phyloP scores from a whole-genome alignment of 2,888 invertebrate species.

The Hanleya hanleyi region DNA sequence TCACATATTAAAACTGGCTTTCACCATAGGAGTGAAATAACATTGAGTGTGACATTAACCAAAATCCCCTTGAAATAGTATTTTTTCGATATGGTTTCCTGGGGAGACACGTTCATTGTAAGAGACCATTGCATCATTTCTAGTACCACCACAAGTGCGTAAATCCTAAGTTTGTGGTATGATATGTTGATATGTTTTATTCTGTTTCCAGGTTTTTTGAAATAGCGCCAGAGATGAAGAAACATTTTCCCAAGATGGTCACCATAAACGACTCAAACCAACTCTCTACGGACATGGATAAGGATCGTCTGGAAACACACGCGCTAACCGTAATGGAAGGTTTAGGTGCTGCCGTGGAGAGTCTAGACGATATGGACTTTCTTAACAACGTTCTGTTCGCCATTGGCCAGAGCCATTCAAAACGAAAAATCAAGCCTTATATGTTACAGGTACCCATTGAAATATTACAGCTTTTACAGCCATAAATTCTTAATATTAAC shows the following conservation, averaged over 20 bases:
- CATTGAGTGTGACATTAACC: too few species aligned
- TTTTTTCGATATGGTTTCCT: too few species aligned
- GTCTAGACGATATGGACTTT: slow-evolving; percentile 36
- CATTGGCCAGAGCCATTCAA: slow-evolving; percentile 37
- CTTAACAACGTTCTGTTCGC: slow-evolving; percentile 33
- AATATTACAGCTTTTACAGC: too few species aligned
- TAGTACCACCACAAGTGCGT: too few species aligned
- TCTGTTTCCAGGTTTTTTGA: slow-evolving; percentile 11
- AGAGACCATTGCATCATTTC: too few species aligned
- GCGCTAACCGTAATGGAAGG: slow-evolving; percentile 40
- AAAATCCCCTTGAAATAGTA: too few species aligned
- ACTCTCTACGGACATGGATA: slow-evolving; percentile 7
- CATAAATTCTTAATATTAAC: too few species aligned
- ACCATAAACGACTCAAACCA: slow-evolving; percentile 6
- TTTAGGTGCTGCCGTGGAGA: slow-evolving; percentile 44
- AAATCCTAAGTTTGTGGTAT: too few species aligned
- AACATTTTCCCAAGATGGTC: slow-evolving; percentile 4
- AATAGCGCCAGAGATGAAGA: not conserved
- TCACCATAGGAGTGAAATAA: too few species aligned
- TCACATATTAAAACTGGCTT: too few species aligned
- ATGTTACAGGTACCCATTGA: slow-evolving; percentile 15
- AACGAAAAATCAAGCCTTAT: slow-evolving; percentile 28
- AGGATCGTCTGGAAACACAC: slow-evolving; percentile 29
- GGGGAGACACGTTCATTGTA: too few species aligned
- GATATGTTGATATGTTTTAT: too few species aligned